phyloP scores from a whole-genome alignment of 2,888 invertebrate genomes.

The Helicoverpa assulta region DNA sequence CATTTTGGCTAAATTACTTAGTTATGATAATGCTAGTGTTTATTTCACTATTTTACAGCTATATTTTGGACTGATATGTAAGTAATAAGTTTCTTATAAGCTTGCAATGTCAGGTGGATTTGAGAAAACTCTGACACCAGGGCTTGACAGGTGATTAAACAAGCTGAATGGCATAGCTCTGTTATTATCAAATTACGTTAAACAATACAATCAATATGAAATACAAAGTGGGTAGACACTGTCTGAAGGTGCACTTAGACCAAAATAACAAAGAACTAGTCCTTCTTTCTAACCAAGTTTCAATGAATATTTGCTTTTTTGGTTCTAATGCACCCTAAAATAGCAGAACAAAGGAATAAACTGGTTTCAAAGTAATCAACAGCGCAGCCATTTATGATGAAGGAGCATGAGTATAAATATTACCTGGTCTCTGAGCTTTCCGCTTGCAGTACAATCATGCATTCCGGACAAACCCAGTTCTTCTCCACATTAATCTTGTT shows the following conservation, averaged over 20 bases:
- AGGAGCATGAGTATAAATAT: conserved; percentile 20
- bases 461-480: conserved; percentile 97
- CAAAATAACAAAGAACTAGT: too few species aligned
- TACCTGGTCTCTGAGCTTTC: conserved; percentile 93
- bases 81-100: conserved; percentile 8
- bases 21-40: conserved; percentile 4
- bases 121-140: too few species aligned
- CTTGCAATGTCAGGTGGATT: background rate
- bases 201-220: background rate
- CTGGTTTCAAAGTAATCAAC: background rate
- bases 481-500: conserved; percentile 81
- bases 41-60: background rate
- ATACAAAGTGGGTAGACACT: too few species aligned
- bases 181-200: background rate
- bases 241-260: too few species aligned
- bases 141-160: too few species aligned
- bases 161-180: background rate
- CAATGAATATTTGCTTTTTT: too few species aligned
- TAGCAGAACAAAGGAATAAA: background rate
- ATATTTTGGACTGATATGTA: background rate
- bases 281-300: too few species aligned
- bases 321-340: background rate
- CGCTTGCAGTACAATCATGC: conserved; percentile 92
- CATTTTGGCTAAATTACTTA: conserved; percentile 1
- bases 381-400: background rate